Evolutionary conservation across 1,140 invertebrate species (phyloP), one percentile per base, ranked within the genome.

Genomic region (Calephelis virginiensis): DNA sequence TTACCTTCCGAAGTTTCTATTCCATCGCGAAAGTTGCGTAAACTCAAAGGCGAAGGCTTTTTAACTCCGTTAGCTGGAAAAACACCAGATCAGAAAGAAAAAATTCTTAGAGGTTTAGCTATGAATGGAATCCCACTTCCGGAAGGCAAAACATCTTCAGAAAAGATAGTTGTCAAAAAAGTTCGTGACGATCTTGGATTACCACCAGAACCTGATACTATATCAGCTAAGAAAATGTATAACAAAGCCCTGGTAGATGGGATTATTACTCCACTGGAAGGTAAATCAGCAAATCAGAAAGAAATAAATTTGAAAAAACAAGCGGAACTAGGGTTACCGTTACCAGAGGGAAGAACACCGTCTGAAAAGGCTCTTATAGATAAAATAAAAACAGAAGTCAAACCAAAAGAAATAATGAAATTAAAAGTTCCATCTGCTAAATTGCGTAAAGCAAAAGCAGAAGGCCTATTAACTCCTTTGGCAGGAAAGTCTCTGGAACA

Each of bases 11-110:
- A 65, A 67, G 9, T 61, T 40, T 12, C 10, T 53, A 17, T 71
- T 13, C 63, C 68, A n/a, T 67, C 68, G 12, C 48, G 64, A 49
- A 74, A 68, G 48, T 50, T 70, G 17, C 50, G 50, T 40, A 70
- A 70, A 66, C 67, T 70, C 9, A 56, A 75, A 38, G 78, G 66
- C 9, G 71, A 64, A 10, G 79, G 81, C 1, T 40, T 81, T 11
- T 60, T 83, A 6, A 77, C 74, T 5, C 76, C 79, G 6, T 63
- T 83, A 56, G 68, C 71, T 61, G 78, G 78, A 8, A 81, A 78
- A 73, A 45, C 72, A 5, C 9, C 49, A 13, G n/a, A 45, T 17
- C 61, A 81, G 56, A 83, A 81, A 63, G 77, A 78, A 67, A 72
- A 70, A 45, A 74, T 77, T 13, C 37, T 80, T 6, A 70, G 62